A percentile compares a stretch with the other conserved stretches of the same genome.
These are phyloP conservation scores for Heptranchias perlo DNA, from an alignment of 2,113 vertebrate genomes.

Conservation along the genomic window DNA sequence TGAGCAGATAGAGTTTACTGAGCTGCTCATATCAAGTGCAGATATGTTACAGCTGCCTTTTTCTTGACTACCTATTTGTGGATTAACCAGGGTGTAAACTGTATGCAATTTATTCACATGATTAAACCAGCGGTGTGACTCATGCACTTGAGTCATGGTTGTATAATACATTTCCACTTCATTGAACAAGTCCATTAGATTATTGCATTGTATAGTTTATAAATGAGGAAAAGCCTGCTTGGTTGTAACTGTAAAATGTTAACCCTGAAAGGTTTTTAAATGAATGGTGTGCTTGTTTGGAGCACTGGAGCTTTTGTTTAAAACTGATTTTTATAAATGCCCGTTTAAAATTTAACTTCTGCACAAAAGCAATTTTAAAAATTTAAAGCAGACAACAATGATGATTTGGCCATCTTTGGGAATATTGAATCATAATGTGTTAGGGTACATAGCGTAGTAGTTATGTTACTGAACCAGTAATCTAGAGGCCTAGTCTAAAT, in stretches of 20 bases:
- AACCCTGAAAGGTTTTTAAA: not conserved
- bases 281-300: not conserved
- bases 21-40: not conserved
- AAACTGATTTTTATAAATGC: not conserved
- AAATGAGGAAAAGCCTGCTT: not conserved
- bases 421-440: not conserved
- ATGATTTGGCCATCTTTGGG: not conserved
- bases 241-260: not conserved
- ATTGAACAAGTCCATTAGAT: not conserved
- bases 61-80: not conserved
- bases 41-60: not conserved
- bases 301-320: not conserved
- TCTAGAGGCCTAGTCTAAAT: not conserved
- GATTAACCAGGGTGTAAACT: not conserved
- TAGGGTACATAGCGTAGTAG: not conserved
- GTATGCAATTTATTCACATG: not conserved
- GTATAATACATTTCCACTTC: conserved; percentile 13
- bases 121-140: not conserved
- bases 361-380: not conserved
- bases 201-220: conserved; percentile 1
- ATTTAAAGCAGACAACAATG: not conserved
- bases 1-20: not conserved
- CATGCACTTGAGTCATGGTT: not conserved
- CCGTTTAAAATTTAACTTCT: not conserved
- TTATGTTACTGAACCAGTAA: not conserved